Conservation (phyloP, 2,113 vertebrate species). For the Origma solitaria region DNA sequence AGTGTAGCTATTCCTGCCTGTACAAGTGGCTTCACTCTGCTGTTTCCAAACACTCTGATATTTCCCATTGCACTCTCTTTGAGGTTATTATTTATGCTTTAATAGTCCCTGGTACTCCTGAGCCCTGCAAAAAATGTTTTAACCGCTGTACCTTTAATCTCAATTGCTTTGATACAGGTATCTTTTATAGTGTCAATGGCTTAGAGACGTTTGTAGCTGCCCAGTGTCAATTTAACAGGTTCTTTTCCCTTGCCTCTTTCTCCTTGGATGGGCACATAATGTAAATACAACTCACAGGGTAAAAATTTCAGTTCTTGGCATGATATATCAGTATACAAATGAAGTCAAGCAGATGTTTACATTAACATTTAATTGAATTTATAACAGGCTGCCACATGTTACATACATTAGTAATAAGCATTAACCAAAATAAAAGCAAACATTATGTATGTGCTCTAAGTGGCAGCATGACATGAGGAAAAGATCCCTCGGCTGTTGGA, state of each 20-base stretch:
- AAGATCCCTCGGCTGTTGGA: neutral
- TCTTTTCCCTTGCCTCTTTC: neutral
- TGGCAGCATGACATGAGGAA: neutral
- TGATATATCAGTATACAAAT: neutral
- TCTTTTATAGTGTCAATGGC: neutral
- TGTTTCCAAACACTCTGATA: neutral
- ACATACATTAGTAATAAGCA: constrained; percentile 50
- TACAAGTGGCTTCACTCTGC: neutral
- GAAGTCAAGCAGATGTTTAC: constrained; percentile 37
- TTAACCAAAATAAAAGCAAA: constrained; percentile 47
- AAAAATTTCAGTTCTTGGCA: neutral
- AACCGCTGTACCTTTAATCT: neutral
- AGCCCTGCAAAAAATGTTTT: neutral
- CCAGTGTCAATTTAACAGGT: neutral
- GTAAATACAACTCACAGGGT: neutral
- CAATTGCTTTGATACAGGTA: neutral
- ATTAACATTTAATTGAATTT: constrained; percentile 61
- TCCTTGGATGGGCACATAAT: neutral
- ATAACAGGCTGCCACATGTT: neutral
- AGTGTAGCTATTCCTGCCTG: neutral
- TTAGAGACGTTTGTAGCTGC: neutral
- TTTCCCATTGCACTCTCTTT: neutral
- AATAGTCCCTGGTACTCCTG: neutral
- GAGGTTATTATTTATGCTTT: neutral
- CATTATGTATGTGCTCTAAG: neutral